These are phyloP conservation scores for Oxytorus armatus DNA, from an alignment of 2,888 invertebrate species.

Conservation along the genomic window DNA sequence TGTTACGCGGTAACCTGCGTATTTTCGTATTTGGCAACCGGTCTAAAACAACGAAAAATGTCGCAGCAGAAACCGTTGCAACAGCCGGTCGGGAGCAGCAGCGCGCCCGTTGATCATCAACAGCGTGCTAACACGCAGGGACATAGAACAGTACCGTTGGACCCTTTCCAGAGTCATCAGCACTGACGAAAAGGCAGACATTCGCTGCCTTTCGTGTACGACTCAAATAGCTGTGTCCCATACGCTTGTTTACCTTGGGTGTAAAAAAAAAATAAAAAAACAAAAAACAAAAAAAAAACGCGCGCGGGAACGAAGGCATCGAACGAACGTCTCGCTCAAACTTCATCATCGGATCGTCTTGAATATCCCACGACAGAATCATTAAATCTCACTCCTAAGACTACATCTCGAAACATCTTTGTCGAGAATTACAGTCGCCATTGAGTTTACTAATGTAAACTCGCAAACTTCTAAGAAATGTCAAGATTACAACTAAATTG, in stretches of 20 bases:
- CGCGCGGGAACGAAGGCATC: conserved; percentile 63
- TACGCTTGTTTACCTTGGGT: conserved; percentile 83
- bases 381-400: conserved; percentile 12
- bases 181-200: conserved; percentile 83
- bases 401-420: conserved; percentile 13
- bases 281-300: conserved; percentile 14
- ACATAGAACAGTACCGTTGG: conserved; percentile 75
- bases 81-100: conserved; percentile 16
- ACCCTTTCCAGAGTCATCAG: conserved; percentile 75
- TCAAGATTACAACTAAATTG: neutral
- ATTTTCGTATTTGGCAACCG: conserved; percentile 99
- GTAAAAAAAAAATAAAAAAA: conserved; percentile 69
- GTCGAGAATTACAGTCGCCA: conserved; percentile 1
- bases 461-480: neutral
- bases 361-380: conserved; percentile 38
- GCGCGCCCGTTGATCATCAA: conserved; percentile 61
- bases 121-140: conserved; percentile 62
- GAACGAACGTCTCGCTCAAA: conserved; percentile 67
- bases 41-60: conserved; percentile 89
- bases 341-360: conserved; percentile 44
- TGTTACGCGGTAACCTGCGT: conserved; percentile 99
- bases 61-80: conserved; percentile 72
- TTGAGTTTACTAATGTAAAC: neutral
- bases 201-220: conserved; percentile 81
- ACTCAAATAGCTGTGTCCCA: conserved; percentile 80